phyloP scores from a whole-genome alignment of 2,888 invertebrate species.

The Cryptocheilus praepositus region DNA sequence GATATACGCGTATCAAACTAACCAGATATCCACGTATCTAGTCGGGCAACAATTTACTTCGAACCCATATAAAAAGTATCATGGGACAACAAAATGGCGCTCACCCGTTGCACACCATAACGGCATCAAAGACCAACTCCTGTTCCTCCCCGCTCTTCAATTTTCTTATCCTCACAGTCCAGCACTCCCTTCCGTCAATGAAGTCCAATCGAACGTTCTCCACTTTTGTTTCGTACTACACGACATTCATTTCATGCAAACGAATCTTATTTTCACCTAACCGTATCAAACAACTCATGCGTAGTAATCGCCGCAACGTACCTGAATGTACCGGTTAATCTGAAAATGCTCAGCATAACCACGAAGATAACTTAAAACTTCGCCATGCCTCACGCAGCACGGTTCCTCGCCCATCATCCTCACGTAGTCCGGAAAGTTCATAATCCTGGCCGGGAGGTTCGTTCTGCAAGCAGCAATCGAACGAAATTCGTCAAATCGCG shows the following conservation, averaged over 20 bases:
- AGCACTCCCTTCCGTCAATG: conserved; percentile 54
- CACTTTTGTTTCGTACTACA: conserved; percentile 76
- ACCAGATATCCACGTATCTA: too few relatives aligned
- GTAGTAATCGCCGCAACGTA: conserved; percentile 61
- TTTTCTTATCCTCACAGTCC: conserved; percentile 76
- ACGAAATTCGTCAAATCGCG: neutral
- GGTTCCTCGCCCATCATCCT: conserved; percentile 77
- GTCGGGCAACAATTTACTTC: too few relatives aligned
- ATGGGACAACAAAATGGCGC: conserved; percentile 49
- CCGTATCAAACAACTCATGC: neutral
- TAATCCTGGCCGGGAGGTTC: conserved; percentile 87
- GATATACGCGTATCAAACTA: too few relatives aligned
- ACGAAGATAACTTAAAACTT: conserved; percentile 83
- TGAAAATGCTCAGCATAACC: conserved; percentile 81
- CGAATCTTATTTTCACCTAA: conserved; percentile 8
- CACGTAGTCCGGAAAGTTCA: conserved; percentile 85
- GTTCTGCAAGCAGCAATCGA: conserved; percentile 75
- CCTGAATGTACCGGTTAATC: conserved; percentile 80
- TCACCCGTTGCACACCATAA: conserved; percentile 83
- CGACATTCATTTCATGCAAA: conserved; percentile 9
- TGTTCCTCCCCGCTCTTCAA: conserved; percentile 72
- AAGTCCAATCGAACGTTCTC: conserved; percentile 66
- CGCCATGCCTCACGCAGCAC: conserved; percentile 81
- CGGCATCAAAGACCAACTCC: conserved; percentile 78
- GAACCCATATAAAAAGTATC: too few relatives aligned